phyloP scores from a whole-genome alignment of 30 jellyfish, hydroid and myxozoan genomes.

The Chironex yamaguchii region DNA sequence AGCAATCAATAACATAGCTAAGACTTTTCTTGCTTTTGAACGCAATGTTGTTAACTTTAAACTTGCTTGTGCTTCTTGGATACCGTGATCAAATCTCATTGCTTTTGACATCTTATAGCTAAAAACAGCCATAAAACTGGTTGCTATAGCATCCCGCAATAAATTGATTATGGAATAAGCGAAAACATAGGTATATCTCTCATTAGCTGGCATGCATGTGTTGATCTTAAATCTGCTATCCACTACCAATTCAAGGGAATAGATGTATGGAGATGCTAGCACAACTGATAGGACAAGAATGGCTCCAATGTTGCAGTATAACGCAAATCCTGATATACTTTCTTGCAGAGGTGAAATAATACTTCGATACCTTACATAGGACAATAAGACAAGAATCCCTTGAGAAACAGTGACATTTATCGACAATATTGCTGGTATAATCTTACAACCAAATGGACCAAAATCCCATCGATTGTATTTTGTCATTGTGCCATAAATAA shows the following conservation, averaged over 20 bases:
- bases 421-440: slow-evolving; percentile 67
- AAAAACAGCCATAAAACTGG: slow-evolving; percentile 1
- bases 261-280: slow-evolving; percentile 66
- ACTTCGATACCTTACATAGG: slow-evolving; percentile 61
- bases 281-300: slow-evolving; percentile 25
- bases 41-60: background rate
- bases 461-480: slow-evolving; percentile 73
- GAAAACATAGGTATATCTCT: background rate
- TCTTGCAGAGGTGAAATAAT: slow-evolving; percentile 61
- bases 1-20: slow-evolving; percentile 43
- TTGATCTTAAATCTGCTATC: slow-evolving; percentile 11
- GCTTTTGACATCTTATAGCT: slow-evolving; percentile 26
- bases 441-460: slow-evolving; percentile 77
- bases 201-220: slow-evolving; percentile 68
- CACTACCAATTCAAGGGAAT: slow-evolving; percentile 26
- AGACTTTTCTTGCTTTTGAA: slow-evolving; percentile 30
- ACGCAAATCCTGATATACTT: slow-evolving; percentile 9
- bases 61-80: slow-evolving; percentile 15
- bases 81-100: slow-evolving; percentile 1
- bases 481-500: slow-evolving; percentile 71
- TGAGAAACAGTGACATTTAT: slow-evolving; percentile 75
- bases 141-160: slow-evolving; percentile 56
- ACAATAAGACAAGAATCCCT: slow-evolving; percentile 72
- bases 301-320: slow-evolving; percentile 4
- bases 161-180: slow-evolving; percentile 34